Percentiles rank a stretch among this genome's conserved stretches.
These are phyloP conservation scores for Lepidocolaptes lacrymiger DNA, from an alignment of 2,797 vertebrate species.

Conservation along the genomic window DNA sequence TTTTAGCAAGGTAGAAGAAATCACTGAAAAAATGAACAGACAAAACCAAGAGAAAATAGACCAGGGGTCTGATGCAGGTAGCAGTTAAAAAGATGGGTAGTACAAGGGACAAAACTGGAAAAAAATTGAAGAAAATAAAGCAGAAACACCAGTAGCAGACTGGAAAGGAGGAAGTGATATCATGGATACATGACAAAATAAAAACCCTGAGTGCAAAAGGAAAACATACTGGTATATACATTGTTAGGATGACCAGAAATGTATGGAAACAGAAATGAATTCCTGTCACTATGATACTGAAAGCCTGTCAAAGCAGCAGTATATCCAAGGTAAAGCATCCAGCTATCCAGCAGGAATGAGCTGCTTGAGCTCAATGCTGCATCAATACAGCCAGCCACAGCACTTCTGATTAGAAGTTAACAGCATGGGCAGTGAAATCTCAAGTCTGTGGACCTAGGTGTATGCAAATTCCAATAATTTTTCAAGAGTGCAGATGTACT, in stretches of 20 bases:
- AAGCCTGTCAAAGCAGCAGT: neutral
- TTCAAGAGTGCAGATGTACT: neutral
- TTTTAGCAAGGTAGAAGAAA: neutral
- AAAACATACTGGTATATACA: neutral
- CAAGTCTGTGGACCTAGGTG: neutral
- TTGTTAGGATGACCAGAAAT: neutral
- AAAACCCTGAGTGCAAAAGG: neutral
- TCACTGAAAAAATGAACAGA: neutral
- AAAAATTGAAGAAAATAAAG: neutral
- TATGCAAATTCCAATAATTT: neutral
- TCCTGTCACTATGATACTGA: neutral
- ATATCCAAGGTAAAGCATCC: neutral
- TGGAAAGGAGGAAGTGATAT: neutral
- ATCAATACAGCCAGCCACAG: neutral
- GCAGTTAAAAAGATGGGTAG: neutral
- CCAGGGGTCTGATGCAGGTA: neutral
- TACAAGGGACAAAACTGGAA: neutral
- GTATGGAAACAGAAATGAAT: neutral
- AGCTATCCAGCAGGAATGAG: neutral
- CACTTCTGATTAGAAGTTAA: neutral
- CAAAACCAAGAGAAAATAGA: neutral
- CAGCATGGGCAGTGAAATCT: neutral
- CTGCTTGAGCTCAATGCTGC: neutral
- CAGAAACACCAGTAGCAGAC: neutral
- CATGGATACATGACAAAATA: neutral